phyloP scores from a whole-genome alignment of 2,113 vertebrate genomes.

The Macquaria ambigua region DNA sequence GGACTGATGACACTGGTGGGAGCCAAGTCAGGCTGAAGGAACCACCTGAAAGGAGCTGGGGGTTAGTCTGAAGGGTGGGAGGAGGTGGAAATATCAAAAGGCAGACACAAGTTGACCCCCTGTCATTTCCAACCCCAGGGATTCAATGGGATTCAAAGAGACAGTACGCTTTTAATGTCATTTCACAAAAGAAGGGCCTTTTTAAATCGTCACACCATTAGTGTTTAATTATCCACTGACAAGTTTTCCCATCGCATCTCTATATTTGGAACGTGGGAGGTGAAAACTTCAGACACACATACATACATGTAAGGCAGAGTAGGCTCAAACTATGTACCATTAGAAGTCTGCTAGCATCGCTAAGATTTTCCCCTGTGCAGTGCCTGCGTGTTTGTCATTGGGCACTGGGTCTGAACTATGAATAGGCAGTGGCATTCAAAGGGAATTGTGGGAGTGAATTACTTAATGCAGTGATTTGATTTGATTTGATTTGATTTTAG shows the following conservation, averaged over 20 bases:
- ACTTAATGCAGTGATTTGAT: conserved; percentile 25
- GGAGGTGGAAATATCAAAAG: conserved; percentile 56
- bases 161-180: conserved; percentile 84
- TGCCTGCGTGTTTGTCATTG: conserved; percentile 34
- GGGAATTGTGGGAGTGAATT: conserved; percentile 68
- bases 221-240: conserved; percentile 49
- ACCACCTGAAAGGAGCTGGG: conserved; percentile 31
- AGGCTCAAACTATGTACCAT: conserved; percentile 44
- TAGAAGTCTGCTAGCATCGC: conserved; percentile 47
- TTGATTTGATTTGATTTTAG: not conserved
- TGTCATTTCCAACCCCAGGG: conserved; percentile 70
- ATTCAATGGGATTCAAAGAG: conserved; percentile 80
- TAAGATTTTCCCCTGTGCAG: conserved; percentile 38
- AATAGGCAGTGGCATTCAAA: conserved; percentile 69
- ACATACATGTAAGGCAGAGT: conserved; percentile 25
- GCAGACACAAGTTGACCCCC: conserved; percentile 67
- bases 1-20: conserved; percentile 93
- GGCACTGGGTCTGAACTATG: conserved; percentile 42
- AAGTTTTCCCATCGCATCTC: conserved; percentile 34
- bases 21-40: conserved; percentile 88
- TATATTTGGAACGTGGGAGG: conserved; percentile 36
- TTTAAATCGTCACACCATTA: conserved; percentile 67
- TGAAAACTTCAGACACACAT: conserved; percentile 37
- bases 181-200: conserved; percentile 78
- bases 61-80: conserved; percentile 68